Base-by-base conservation (phyloP, 2,797 vertebrate genomes). In the Poeciliopsis infans region DNA sequence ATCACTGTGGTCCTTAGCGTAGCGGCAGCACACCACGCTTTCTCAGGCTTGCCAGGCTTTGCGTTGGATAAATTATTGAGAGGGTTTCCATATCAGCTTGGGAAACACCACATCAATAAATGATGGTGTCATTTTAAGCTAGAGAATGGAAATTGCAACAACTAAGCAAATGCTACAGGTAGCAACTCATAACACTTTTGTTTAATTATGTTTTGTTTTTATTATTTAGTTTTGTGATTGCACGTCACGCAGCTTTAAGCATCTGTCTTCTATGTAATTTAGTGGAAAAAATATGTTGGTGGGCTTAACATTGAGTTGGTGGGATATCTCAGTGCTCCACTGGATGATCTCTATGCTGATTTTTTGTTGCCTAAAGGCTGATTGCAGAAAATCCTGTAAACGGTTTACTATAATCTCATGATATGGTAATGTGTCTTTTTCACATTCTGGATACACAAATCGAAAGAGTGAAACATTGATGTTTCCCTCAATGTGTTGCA, bases 81-180 rank as follows among this genome's bases (percentile, higher is more conserved):
- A 89, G 49, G 85, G 91, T 88, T 92, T 95, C 90, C 87, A 92
- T 96, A 93, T 93, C 94, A 94, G 82, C 89, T 83, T 85, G 92
- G 92, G 90, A 94, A 95, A 95, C 91, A 91, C 89, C 81, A 51
- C 93, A 95, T 96, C 88, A 95, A 95, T 95, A 95, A 95, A 91
- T 90, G 55, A 95, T 95, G 81, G 78, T 85, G 88, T 92, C 90
- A 88, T 88, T 93, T 94, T 87, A 88, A 92, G 84, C 74, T 71
- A 61, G 75, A 84, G 72, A 70, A 92, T 89, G 78, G 88, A 91
- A 91, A 92, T 84, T 81, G 78, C 84, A 92, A 83, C 90, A 91
- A 85, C 77, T 72, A 71, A 84, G 83, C 2, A 16, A 88, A 81
- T 81, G 77, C 77, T 77, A 69, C 25, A 49, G 83, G 74, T 72